Evolutionary conservation across 1,140 invertebrate genomes (phyloP), one percentile per base, ranked within the genome.

Genomic region (Leguminivora glycinivorella): DNA sequence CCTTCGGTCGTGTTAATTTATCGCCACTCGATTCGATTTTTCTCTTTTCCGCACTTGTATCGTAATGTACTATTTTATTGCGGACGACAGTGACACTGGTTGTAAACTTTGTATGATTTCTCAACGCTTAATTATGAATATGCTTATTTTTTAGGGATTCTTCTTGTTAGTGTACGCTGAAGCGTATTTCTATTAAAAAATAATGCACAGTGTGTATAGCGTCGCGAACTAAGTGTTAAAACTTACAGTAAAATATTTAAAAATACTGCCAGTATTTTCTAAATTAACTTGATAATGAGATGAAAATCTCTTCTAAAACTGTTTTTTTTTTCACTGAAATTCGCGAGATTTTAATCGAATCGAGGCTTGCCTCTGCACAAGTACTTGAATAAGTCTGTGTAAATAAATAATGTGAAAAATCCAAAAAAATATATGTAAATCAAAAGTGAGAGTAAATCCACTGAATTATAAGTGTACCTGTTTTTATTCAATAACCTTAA

Each of bases 361-460:
- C 26, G 58, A n/a, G 17, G 58, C 26, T 17, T 63, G 56, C 58
- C 26, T 63, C 58, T 63, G 80, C 81, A 83, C 83, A 84, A 82
- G 31, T 75, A 58, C 67, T 60, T 43, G 60, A 58, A 67, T 84
- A 84, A 81, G 75, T 82, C 68, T 77, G 78, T 85, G 83, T 84
- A 78, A 81, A 83, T 83, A 79, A 81, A 83, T 80, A 85, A 72
- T 71, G 34, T 67, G 74, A 75, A 78, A 77, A 73, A 72, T 43
- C 66, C 68, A 72, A 77, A 75, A 81, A 83, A 80, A 75, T 70
- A 75, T 43, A 80, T 73, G 74, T 78, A 79, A 72, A 67, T 74
- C 70, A 67, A 70, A 74, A 78, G 74, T 80, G 76, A 73, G 76
- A 79, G 78, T 78, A 77, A 78, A 80, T 72, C 47, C 69, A 72